phyloP scores from a whole-genome alignment of 2,113 vertebrate genomes.

The Centropus unirufus region DNA sequence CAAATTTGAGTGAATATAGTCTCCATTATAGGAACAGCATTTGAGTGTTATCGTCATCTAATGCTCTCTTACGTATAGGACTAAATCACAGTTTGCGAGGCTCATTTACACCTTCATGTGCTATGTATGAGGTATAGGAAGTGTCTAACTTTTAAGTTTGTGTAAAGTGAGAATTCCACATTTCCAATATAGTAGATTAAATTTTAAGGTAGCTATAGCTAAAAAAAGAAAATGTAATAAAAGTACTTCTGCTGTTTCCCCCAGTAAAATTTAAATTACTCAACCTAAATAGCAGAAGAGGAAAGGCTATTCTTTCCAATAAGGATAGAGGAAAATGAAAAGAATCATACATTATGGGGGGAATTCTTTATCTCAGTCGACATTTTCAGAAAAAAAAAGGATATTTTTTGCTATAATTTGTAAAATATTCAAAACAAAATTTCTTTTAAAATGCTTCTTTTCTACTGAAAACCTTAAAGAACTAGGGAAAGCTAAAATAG shows the following conservation, averaged over 20 bases:
- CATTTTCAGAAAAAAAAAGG: background rate
- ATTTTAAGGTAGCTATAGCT: background rate
- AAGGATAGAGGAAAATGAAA: background rate
- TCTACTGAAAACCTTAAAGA: background rate
- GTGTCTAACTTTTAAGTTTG: background rate
- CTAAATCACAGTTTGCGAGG: background rate
- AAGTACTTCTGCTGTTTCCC: background rate
- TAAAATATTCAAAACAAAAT: rapidly evolving
- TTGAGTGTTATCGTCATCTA: background rate
- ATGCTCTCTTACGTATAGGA: background rate
- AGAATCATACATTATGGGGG: background rate
- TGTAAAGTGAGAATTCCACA: background rate
- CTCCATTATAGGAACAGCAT: rapidly evolving
- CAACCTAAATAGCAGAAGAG: background rate
- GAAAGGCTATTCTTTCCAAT: background rate
- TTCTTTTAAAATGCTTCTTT: background rate
- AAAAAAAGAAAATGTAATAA: background rate
- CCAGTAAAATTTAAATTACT: background rate
- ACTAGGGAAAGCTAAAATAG: background rate
- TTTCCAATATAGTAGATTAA: background rate
- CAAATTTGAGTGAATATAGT: background rate
- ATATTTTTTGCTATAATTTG: background rate
- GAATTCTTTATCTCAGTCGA: background rate
- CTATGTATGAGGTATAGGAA: rapidly evolving
- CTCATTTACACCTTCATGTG: background rate